Conservation (phyloP, 2,888 invertebrate species). For the Cheilosia pagana region DNA sequence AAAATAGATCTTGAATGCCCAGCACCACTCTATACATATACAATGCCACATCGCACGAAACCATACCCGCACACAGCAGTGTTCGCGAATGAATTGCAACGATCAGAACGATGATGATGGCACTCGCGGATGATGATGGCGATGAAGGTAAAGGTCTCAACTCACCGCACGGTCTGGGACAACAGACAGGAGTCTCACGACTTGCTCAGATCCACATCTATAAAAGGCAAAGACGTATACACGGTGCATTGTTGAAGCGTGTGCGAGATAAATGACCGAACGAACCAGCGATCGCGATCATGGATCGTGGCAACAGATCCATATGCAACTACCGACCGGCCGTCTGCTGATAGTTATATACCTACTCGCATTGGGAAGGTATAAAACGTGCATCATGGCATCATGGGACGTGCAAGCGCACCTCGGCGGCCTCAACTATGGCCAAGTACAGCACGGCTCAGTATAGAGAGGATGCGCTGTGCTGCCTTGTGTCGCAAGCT, state of each 20-base stretch:
- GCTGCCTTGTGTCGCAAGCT: slow-evolving; percentile 64
- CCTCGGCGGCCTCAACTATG: slow-evolving; percentile 59
- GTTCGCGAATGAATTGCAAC: slow-evolving; percentile 70
- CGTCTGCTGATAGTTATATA: slow-evolving; percentile 12
- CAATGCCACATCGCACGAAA: slow-evolving; percentile 50
- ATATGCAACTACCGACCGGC: slow-evolving; percentile 70
- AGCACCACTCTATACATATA: slow-evolving; percentile 20
- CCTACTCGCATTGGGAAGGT: slow-evolving; percentile 28
- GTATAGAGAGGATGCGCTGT: slow-evolving; percentile 25
- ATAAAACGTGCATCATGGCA: slow-evolving; percentile 68
- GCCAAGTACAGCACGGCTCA: slow-evolving; percentile 53
- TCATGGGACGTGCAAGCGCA: slow-evolving; percentile 69
- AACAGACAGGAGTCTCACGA: slow-evolving; percentile 74
- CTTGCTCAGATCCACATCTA: slow-evolving; percentile 65
- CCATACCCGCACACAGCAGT: slow-evolving; percentile 47
- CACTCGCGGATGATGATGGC: slow-evolving; percentile 59
- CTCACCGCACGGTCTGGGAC: slow-evolving; percentile 73
- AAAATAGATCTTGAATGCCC: slow-evolving; percentile 65
- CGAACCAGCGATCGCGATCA: slow-evolving; percentile 69
- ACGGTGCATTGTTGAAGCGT: slow-evolving; percentile 73
- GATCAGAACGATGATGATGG: slow-evolving; percentile 70
- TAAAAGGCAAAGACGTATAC: slow-evolving; percentile 72
- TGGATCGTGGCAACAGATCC: slow-evolving; percentile 73
- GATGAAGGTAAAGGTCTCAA: slow-evolving; percentile 71
- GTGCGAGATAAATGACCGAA: slow-evolving; percentile 75